Base-by-base conservation (phyloP, 2,797 vertebrate genomes). In the Pogoniulus pusillus region DNA sequence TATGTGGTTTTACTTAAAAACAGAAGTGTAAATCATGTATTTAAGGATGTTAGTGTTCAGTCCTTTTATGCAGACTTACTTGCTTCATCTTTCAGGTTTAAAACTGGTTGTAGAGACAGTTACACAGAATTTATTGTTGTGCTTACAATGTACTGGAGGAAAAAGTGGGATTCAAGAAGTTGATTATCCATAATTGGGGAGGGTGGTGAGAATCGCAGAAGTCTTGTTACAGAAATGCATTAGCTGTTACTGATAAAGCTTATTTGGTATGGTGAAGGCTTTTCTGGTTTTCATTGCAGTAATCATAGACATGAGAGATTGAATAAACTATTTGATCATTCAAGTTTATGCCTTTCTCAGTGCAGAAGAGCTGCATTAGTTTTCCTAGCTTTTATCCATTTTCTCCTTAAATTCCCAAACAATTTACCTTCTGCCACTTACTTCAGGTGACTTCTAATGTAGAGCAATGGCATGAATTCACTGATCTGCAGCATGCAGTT, bases 1-100 rank as follows among this genome's bases (percentile, higher is more conserved):
- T 99, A 97, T 47, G 97, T 93, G 15, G 22, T 73, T 90, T 94
- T 85, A 29, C 72, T 82, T 86, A 60, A 82, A 76, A 86, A 71
- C 43, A 23, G 26, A 71, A 82, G 39, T 30, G 12, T 74, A 90
- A 89, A 93, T 70, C 16, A 49, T 83, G 27, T 66, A 68, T 96
- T 87, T 88, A 57, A 53, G 12, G 49, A 70, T 30, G 14, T 71
- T 90, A 65, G 41, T 64, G 47, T 76, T 82, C 49, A 15, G 39
- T 84, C 68, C 39, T 85, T 93, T 81, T 94, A 66, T 62, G 35
- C 22, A 10, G 71, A n/a, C 26, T 3, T 62, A 27, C 24, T 70
- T 83, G 16, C 49, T 54, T 77, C 19, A 24, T 70, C 17, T 79
- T 89, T 73, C 49, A 35, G 12, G n/a, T 81, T 49, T 89, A 75